Evolutionary conservation across 2,113 vertebrate species (phyloP).

Genomic region (Ophiodon elongatus): DNA sequence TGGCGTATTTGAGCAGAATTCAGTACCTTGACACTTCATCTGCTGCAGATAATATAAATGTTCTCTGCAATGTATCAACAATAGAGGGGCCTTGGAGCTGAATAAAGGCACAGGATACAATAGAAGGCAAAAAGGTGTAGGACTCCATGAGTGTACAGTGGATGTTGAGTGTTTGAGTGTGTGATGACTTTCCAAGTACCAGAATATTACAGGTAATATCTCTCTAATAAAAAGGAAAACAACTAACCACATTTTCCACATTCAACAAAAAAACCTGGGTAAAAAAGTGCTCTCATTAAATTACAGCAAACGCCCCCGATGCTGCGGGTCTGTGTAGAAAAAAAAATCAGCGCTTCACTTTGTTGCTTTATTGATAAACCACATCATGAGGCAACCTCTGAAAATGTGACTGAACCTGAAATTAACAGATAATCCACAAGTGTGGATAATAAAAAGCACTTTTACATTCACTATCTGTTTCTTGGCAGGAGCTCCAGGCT

Average conservation of each 20-base stretch:
- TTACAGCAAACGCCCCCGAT: background rate
- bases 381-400: constrained; percentile 28
- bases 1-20: background rate
- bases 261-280: background rate
- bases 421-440: constrained; percentile 48
- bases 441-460: constrained; percentile 47
- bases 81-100: background rate
- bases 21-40: background rate
- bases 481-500: constrained; percentile 21
- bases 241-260: constrained; percentile 1
- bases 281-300: constrained; percentile 1
- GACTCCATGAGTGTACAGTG: background rate
- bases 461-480: constrained; percentile 44
- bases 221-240: background rate
- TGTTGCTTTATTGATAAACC: constrained; percentile 10
- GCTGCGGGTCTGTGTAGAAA: background rate
- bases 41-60: background rate
- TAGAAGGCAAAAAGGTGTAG: background rate
- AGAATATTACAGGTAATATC: background rate
- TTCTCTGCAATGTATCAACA: background rate
- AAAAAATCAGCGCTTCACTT: constrained; percentile 1
- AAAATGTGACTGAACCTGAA: constrained; percentile 32
- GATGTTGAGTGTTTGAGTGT: background rate
- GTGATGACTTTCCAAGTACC: background rate
- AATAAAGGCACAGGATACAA: background rate